phyloP scores from a whole-genome alignment of 1,140 invertebrate genomes.

The Monomorium pharaonis region DNA sequence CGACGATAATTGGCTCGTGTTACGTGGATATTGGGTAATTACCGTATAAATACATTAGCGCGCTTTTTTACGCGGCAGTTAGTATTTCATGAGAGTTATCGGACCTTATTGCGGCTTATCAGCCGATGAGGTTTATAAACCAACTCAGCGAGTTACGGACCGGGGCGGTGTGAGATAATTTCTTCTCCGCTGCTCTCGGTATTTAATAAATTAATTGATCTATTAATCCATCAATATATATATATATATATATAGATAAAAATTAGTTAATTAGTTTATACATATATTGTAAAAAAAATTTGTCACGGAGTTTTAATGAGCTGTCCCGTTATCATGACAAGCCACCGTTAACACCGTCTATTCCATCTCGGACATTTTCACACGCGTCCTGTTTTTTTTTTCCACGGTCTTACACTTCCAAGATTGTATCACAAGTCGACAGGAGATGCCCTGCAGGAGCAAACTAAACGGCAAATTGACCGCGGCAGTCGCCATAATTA shows the following conservation, averaged over 20 bases:
- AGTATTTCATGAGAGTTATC: slow-evolving; percentile 57
- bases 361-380: slow-evolving; percentile 15
- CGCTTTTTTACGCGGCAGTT: background rate
- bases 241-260: background rate
- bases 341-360: slow-evolving; percentile 59
- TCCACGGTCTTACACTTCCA: background rate
- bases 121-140: slow-evolving; percentile 47
- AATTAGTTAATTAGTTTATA: background rate
- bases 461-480: background rate
- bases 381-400: slow-evolving; percentile 6
- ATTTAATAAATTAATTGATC: slow-evolving; percentile 72
- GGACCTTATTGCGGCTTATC: slow-evolving; percentile 53
- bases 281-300: background rate
- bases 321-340: slow-evolving; percentile 65
- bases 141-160: slow-evolving; percentile 64
- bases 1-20: background rate
- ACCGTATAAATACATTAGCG: slow-evolving; percentile 18
- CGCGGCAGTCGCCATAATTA: slow-evolving; percentile 16
- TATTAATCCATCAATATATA: slow-evolving; percentile 29
- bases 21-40: slow-evolving; percentile 16
- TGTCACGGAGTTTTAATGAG: slow-evolving; percentile 64
- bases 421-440: slow-evolving; percentile 19
- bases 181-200: slow-evolving; percentile 62
- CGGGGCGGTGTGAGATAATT: slow-evolving; percentile 54
- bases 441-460: background rate